These are phyloP conservation scores for Pterostichus madidus DNA, from an alignment of 2,888 invertebrate genomes.

Conservation along the genomic window DNA sequence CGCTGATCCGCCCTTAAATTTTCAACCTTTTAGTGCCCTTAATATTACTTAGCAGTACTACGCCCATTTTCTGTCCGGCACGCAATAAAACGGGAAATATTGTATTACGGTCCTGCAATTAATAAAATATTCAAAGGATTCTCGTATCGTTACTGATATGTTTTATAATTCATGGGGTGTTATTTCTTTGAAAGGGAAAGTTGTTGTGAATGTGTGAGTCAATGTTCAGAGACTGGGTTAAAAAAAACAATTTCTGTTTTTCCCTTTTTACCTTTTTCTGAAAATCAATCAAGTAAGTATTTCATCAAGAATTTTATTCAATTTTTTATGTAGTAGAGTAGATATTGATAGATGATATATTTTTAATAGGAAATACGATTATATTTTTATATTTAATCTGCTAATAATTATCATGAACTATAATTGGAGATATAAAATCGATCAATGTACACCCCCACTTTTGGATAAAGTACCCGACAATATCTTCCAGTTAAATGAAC, in stretches of 20 bases:
- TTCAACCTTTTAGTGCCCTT: slow-evolving; percentile 8
- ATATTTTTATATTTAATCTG: no score
- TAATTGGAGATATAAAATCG: no score
- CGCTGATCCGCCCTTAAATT: not conserved
- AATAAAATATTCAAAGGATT: slow-evolving; percentile 37
- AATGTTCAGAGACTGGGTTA: not conserved
- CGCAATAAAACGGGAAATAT: slow-evolving; percentile 40
- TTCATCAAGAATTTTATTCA: no score
- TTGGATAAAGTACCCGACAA: no score
- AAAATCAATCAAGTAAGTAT: no score
- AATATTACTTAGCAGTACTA: not conserved
- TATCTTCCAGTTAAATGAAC: no score
- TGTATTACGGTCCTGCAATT: slow-evolving; percentile 20
- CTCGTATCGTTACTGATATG: slow-evolving; percentile 34
- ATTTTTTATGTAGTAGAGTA: no score
- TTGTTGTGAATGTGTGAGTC: not conserved
- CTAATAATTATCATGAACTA: no score
- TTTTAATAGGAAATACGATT: no score
- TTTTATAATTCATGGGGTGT: not conserved
- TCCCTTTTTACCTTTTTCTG: no score
- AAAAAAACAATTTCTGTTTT: not conserved
- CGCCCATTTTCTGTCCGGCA: slow-evolving; percentile 8
- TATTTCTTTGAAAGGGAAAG: slow-evolving; percentile 37
- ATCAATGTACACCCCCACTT: no score
- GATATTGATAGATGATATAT: no score